These are phyloP conservation scores for Lissonota sp. DNA, from an alignment of 2,888 invertebrate species.

Conservation along the genomic window DNA sequence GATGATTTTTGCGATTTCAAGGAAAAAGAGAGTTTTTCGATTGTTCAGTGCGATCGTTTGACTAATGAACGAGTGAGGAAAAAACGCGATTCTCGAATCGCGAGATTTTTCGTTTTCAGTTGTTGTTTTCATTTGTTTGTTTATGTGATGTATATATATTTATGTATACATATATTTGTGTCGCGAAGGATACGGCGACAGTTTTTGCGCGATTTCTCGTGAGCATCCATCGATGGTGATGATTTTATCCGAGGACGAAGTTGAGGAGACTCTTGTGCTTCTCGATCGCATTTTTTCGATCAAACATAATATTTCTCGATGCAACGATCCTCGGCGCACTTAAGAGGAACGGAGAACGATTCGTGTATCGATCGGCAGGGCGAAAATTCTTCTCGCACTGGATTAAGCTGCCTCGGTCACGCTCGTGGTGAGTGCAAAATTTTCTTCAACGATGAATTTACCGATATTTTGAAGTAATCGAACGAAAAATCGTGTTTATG, in stretches of 20 bases:
- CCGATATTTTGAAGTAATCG: neutral
- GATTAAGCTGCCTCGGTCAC: conserved; percentile 76
- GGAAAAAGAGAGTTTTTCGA: conserved; percentile 4
- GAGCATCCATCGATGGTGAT: conserved; percentile 12
- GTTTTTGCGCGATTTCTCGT: no score
- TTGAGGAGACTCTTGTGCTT: conserved; percentile 11
- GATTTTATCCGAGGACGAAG: conserved; percentile 59
- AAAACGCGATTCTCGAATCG: no score
- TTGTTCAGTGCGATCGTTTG: conserved; percentile 24
- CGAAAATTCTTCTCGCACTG: conserved; percentile 61
- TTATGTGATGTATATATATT: neutral
- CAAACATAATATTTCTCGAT: conserved; percentile 31
- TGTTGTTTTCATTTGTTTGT: neutral
- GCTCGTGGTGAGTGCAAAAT: conserved; percentile 77
- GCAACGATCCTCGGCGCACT: neutral
- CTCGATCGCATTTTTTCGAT: conserved; percentile 19
- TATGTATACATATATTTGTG: no score
- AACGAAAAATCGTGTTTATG: neutral
- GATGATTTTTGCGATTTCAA: conserved; percentile 18
- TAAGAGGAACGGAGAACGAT: conserved; percentile 23
- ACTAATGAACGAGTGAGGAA: no score
- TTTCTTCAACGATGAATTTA: no score
- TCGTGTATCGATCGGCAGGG: conserved; percentile 46
- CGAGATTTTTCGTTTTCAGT: conserved; percentile 12
- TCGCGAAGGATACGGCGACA: no score